Conservation (phyloP, 2,888 invertebrate genomes). For the Panzeria rudis region DNA sequence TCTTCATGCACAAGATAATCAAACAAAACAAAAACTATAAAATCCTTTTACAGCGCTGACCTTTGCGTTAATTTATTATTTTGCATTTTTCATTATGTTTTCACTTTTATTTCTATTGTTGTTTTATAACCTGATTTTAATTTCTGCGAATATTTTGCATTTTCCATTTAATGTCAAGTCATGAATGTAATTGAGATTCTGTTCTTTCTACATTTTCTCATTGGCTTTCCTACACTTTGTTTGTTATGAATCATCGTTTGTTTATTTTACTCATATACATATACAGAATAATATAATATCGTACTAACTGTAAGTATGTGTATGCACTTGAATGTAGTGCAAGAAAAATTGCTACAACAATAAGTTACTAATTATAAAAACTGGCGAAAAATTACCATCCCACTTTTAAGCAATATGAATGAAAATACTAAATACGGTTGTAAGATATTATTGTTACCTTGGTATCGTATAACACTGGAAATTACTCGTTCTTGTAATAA, state of each 20-base stretch:
- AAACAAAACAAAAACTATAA: background rate
- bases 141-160: conserved; percentile 41
- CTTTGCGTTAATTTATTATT: conserved; percentile 68
- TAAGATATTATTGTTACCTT: conserved; percentile 54
- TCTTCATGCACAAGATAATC: background rate
- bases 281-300: background rate
- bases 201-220: conserved; percentile 41
- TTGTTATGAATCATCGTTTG: conserved; percentile 32
- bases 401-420: conserved; percentile 10
- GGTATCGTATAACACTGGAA: background rate
- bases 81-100: conserved; percentile 34
- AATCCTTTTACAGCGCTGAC: conserved; percentile 51
- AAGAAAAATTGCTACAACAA: conserved; percentile 34
- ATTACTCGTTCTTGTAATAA: background rate
- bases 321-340: conserved; percentile 35
- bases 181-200: conserved; percentile 79
- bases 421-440: conserved; percentile 53
- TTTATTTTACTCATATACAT: background rate
- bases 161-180: conserved; percentile 79
- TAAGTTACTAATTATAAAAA: conserved; percentile 52
- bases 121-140: conserved; percentile 53
- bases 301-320: background rate
- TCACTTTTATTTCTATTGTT: conserved; percentile 11
- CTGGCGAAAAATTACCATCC: conserved; percentile 32
- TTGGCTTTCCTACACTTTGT: conserved; percentile 30